Evolutionary conservation across 2,797 vertebrate species (phyloP).

Genomic region (Acanthopagrus latus): DNA sequence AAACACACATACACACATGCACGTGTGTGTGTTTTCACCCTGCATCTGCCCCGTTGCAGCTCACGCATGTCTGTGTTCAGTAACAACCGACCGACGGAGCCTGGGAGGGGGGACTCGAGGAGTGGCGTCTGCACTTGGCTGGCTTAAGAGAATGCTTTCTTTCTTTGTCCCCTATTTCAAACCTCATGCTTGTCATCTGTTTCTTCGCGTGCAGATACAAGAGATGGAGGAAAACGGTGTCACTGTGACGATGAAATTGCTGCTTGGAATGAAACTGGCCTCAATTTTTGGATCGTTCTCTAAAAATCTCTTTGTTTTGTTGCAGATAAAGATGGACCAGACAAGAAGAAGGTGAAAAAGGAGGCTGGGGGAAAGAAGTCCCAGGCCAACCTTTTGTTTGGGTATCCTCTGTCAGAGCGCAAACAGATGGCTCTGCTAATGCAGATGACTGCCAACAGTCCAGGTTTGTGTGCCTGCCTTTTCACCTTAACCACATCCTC

Average conservation of each 20-base stretch:
- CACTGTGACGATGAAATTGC: constrained; percentile 18
- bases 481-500: constrained; percentile 40
- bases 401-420: constrained; percentile 97
- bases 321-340: constrained; percentile 97
- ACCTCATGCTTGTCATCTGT: constrained; percentile 82
- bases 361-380: constrained; percentile 95
- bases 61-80: constrained; percentile 79
- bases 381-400: constrained; percentile 96
- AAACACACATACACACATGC: constrained; percentile 73
- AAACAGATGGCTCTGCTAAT: constrained; percentile 99
- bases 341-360: constrained; percentile 98
- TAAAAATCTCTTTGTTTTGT: constrained; percentile 53
- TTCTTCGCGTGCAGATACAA: constrained; percentile 77
- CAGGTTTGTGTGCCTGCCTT: constrained; percentile 87
- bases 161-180: constrained; percentile 28
- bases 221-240: constrained; percentile 61
- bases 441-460: constrained; percentile 99
- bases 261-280: not conserved
- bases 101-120: constrained; percentile 3
- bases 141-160: constrained; percentile 71
- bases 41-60: constrained; percentile 70
- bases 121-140: constrained; percentile 62
- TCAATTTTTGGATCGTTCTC: not conserved
- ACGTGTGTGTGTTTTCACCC: constrained; percentile 72
- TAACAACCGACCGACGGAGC: constrained; percentile 36